Evolutionary conservation across 2,888 invertebrate genomes (phyloP).

Genomic region (Drosophila robusta): DNA sequence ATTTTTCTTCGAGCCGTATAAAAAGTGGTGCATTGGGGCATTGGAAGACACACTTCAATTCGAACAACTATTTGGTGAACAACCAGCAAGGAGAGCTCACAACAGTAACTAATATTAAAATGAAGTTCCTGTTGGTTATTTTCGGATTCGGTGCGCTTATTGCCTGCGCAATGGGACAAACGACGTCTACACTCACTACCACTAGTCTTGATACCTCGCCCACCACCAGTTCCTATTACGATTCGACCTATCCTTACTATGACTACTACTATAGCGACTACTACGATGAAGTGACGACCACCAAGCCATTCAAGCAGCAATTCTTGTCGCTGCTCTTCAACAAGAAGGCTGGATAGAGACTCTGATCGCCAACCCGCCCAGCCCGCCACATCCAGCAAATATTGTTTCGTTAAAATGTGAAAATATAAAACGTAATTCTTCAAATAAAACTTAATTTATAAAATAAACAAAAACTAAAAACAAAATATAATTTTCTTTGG

Average conservation of each 20-base stretch:
- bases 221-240: no score
- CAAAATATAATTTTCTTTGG: neutral
- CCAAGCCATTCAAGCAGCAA: conserved; percentile 65
- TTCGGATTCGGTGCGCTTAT: conserved; percentile 34
- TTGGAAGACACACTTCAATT: conserved; percentile 53
- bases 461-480: conserved; percentile 21
- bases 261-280: neutral
- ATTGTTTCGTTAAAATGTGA: conserved; percentile 61
- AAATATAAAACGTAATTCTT: conserved; percentile 37
- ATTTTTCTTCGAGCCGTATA: conserved; percentile 36
- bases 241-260: no score
- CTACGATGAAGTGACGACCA: conserved; percentile 24
- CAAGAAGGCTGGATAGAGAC: conserved; percentile 59
- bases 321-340: conserved; percentile 67
- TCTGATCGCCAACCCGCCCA: conserved; percentile 1
- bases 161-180: conserved; percentile 6
- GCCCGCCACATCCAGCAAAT: conserved; percentile 15
- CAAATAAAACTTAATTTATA: conserved; percentile 35
- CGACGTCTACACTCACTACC: no score
- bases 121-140: conserved; percentile 57
- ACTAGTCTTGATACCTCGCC: no score
- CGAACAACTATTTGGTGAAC: conserved; percentile 33
- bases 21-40: conserved; percentile 33
- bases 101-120: conserved; percentile 24
- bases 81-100: conserved; percentile 18